Base-by-base conservation (phyloP, 1,140 invertebrate genomes). In the Ips nitidus region DNA sequence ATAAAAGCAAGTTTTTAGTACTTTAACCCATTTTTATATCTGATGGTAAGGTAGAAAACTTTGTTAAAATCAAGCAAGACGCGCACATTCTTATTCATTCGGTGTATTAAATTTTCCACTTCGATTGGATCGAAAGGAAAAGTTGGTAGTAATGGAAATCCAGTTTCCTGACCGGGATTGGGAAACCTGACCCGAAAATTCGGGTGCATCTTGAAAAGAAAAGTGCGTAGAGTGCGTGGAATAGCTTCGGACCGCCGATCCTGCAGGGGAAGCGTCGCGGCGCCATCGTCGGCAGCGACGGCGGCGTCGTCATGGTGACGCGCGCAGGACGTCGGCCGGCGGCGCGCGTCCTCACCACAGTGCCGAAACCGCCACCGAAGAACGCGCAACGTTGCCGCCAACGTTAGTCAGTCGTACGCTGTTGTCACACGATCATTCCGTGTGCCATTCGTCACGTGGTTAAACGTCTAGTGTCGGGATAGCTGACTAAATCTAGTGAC, bases 291-390 rank as follows among this genome's bases (percentile, higher is more conserved):
- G 53, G 22, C 52, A 42, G 52, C 62, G 42, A 56, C 66, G 59
- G 38, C 64, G 55, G 66, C 68, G 69, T 71, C 69, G 57, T 57
- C 69, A 71, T 71, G 69, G 40, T 50, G 69, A 71, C 69, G 69
- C 69, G 69, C 69, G 69, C 69, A 71, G 69, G 58, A 71, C 69
- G 69, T 52, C 61, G 41, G 45, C 57, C 37, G 69, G 22, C 69
- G 63, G 69, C 69, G 69, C 69, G 69, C 62, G 62, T 66, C 69
- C 63, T 66, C 63, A 39, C 45, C 64, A 71, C 69, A 71, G 69
- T 71, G 56, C 63, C 69, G 62, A 55, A 61, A 60, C 41, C 63
- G 69, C 64, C 63, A 66, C 63, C 62, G 64, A 53, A 52, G 50
- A 41, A 55, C 55, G 69, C 69, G 69, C 63, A 66, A 66, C 69